Evolutionary conservation across 2,113 vertebrate genomes (phyloP).

Genomic region (Chaenocephalus aceratus): DNA sequence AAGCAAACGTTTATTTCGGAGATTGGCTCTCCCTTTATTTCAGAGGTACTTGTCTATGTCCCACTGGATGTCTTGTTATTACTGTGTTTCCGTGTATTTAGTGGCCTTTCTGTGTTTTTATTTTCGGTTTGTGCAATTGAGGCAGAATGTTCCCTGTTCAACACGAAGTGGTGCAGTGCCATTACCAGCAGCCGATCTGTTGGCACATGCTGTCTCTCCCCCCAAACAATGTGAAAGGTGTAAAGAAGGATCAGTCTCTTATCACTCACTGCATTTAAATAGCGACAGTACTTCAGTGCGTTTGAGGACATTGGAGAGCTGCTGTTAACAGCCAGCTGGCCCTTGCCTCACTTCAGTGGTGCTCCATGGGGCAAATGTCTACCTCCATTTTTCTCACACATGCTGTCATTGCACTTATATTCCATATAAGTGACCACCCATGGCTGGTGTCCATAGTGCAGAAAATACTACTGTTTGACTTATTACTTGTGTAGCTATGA

Average conservation of each 20-base stretch:
- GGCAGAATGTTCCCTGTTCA: slow-evolving; percentile 75
- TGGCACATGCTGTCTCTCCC: slow-evolving; percentile 73
- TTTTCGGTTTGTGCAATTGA: slow-evolving; percentile 77
- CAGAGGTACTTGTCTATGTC: slow-evolving; percentile 69
- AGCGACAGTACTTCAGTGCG: slow-evolving; percentile 48
- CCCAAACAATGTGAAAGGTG: slow-evolving; percentile 75
- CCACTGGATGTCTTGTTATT: slow-evolving; percentile 77
- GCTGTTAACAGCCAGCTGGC: slow-evolving; percentile 37
- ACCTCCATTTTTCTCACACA: slow-evolving; percentile 57
- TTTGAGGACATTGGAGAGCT: slow-evolving; percentile 56
- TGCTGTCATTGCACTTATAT: slow-evolving; percentile 43
- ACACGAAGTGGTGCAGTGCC: slow-evolving; percentile 72
- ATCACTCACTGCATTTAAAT: slow-evolving; percentile 47
- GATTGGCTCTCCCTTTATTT: slow-evolving; percentile 52
- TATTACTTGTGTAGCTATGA: slow-evolving; percentile 57
- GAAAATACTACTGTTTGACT: slow-evolving; percentile 62
- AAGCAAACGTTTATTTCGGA: slow-evolving; percentile 66
- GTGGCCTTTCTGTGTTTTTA: slow-evolving; percentile 80
- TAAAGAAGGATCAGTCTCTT: slow-evolving; percentile 55
- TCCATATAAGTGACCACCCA: slow-evolving; percentile 30
- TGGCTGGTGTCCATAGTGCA: slow-evolving; percentile 57
- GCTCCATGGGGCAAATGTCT: slow-evolving; percentile 24
- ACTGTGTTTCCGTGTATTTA: slow-evolving; percentile 79
- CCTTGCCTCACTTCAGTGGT: slow-evolving; percentile 1
- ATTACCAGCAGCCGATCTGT: slow-evolving; percentile 76